phyloP scores from a whole-genome alignment of 2,888 invertebrate species.

The Nomada fabriciana region DNA sequence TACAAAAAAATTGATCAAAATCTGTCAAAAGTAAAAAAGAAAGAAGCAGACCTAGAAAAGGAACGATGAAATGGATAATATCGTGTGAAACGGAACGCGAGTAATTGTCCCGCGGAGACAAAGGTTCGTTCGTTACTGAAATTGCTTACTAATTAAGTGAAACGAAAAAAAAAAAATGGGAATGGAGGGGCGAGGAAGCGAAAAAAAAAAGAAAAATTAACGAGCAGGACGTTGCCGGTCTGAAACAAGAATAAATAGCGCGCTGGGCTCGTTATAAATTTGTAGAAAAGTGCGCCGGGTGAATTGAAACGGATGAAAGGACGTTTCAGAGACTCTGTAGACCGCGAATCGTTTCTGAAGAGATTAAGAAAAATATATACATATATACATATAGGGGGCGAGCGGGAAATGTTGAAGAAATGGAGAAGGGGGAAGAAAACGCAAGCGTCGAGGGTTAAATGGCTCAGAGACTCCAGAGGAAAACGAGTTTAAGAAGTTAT shows the following conservation, averaged over 20 bases:
- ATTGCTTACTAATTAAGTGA: slow-evolving; percentile 56
- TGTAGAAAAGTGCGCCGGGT: slow-evolving; percentile 38
- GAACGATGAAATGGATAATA: slow-evolving; percentile 10
- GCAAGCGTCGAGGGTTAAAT: slow-evolving; percentile 40
- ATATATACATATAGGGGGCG: background rate
- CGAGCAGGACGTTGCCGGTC: slow-evolving; percentile 36
- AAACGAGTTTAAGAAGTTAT: slow-evolving; percentile 41
- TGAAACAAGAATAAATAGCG: slow-evolving; percentile 49
- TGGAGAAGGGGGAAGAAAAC: slow-evolving; percentile 7
- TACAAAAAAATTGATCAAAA: background rate
- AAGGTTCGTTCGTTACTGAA: slow-evolving; percentile 50
- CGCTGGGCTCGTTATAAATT: slow-evolving; percentile 53
- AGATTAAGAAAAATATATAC: slow-evolving; percentile 26
- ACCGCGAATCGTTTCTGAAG: slow-evolving; percentile 39
- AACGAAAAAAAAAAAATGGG: slow-evolving; percentile 20
- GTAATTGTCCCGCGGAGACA: slow-evolving; percentile 26
- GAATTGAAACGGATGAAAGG: slow-evolving; percentile 55
- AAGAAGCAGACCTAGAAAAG: background rate
- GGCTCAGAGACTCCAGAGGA: background rate
- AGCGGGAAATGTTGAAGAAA: background rate
- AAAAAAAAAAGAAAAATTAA: slow-evolving; percentile 31
- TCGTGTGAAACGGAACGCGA: slow-evolving; percentile 14
- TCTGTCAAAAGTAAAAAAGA: background rate
- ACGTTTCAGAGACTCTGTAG: slow-evolving; percentile 42
- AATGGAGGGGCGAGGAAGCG: background rate